Evolutionary conservation across 2,797 vertebrate species (phyloP), one percentile per base, ranked within the genome.

Genomic region (Danio choprae): DNA sequence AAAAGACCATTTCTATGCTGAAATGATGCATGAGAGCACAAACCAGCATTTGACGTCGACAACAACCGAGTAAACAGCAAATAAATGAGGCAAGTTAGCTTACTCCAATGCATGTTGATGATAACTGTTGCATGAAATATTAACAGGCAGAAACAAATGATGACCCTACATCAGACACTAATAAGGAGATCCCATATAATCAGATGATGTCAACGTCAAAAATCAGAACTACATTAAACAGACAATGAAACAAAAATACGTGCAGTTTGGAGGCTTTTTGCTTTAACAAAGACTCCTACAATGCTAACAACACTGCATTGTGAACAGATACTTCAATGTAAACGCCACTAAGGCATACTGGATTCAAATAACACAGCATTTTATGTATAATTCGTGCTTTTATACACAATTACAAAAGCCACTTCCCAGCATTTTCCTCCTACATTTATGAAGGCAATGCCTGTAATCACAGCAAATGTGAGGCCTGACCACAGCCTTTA

Each of bases 401-500:
- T 15, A 6, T 55, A 10, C 41, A 20, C n/a, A 70, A 53, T 70
- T 16, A 3, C 16, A 10, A 11, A 50, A 10, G 29, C 29, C 8
- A 70, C 8, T 41, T 43, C 6, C 7, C 38, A 40, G 3, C 5
- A 73, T 73, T 29, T 44, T 20, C 51, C 44, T 5, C n/a, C 22
- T 20, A 3, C 6, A 15, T 44, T 1, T 13, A 29, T 44, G 3
- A n/a, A 51, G 7, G 16, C 5, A 36, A 73, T 36, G 71, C 73
- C 50, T n/a, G 9, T 38, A 68, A 77, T 78, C 76, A 78, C 55
- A 78, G 64, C 59, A 22, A 40, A n/a, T 20, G 22, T 15, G 55
- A 70, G 76, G 76, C 76, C 75, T 59, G 75, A 59, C 29, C 65
- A 50, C 55, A 78, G 44, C 36, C 43, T 69, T 22, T 22, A 20